Evolutionary conservation across 2,113 vertebrate species (phyloP).

Genomic region (Mormyrus lacerda): DNA sequence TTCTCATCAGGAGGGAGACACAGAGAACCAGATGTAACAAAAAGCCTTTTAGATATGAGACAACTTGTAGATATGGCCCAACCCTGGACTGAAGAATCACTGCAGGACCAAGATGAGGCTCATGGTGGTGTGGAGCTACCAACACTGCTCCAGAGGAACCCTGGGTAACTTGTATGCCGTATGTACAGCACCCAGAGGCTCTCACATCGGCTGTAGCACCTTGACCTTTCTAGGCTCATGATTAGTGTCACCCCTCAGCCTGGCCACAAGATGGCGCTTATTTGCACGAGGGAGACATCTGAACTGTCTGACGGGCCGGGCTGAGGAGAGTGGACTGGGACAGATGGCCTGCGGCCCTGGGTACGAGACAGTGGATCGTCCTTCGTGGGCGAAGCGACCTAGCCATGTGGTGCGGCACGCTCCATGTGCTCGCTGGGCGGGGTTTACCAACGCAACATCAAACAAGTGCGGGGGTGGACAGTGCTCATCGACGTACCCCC

Average conservation of each 20-base stretch:
- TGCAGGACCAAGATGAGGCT: background rate
- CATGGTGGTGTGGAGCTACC: background rate
- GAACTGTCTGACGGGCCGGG: background rate
- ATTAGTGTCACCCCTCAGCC: background rate
- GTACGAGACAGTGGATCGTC: background rate
- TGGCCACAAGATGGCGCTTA: background rate
- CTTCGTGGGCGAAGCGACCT: background rate
- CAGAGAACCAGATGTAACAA: background rate
- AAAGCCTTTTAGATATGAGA: background rate
- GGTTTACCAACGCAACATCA: background rate
- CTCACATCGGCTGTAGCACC: background rate
- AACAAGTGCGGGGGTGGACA: conserved; percentile 19
- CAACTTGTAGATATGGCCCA: too few species aligned
- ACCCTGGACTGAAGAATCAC: background rate
- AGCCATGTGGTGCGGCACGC: background rate
- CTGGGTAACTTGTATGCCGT: background rate
- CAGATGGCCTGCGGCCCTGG: background rate
- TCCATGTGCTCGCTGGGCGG: background rate
- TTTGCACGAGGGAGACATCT: background rate
- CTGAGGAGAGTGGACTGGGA: background rate
- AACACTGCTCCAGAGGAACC: background rate
- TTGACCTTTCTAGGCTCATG: background rate
- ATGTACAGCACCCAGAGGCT: background rate
- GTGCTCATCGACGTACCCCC: conserved; percentile 71
- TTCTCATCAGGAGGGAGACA: background rate